Conservation (phyloP, 2,113 vertebrate species). For the Lichenostomus cassidix region DNA sequence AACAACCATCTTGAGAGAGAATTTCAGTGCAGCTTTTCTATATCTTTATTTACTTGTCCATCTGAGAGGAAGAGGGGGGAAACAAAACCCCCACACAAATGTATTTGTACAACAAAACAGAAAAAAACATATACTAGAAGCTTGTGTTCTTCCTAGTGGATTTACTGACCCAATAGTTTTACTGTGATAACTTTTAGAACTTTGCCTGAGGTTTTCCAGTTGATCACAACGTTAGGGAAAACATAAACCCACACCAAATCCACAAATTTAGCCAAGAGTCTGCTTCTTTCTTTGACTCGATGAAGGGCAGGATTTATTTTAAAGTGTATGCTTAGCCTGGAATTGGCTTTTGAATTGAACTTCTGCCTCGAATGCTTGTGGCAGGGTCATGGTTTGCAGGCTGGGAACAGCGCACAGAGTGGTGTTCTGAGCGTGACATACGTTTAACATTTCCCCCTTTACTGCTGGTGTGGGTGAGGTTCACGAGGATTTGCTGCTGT, state of each 20-base stretch:
- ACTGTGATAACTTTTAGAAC: background rate
- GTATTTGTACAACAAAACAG: background rate
- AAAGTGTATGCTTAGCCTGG: conserved; percentile 14
- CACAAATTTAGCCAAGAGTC: background rate
- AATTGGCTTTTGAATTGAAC: conserved; percentile 33
- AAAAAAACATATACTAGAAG: background rate
- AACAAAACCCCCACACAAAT: background rate
- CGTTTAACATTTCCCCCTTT: background rate
- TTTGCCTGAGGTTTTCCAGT: conserved; percentile 15
- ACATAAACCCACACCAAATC: background rate
- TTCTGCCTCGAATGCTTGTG: background rate
- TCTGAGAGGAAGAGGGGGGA: background rate
- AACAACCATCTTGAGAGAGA: background rate
- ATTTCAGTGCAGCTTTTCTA: background rate
- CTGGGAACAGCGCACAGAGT: background rate
- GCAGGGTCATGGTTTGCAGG: background rate
- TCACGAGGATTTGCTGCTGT: background rate
- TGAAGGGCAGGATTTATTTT: background rate
- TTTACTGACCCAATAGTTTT: background rate
- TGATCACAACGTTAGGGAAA: background rate
- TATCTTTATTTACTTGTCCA: background rate
- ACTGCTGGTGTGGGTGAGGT: background rate
- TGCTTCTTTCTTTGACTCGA: background rate
- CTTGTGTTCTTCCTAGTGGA: background rate
- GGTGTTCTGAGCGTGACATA: background rate